Conservation (phyloP, 2,113 vertebrate genomes). For the Ellobius talpinus region DNA sequence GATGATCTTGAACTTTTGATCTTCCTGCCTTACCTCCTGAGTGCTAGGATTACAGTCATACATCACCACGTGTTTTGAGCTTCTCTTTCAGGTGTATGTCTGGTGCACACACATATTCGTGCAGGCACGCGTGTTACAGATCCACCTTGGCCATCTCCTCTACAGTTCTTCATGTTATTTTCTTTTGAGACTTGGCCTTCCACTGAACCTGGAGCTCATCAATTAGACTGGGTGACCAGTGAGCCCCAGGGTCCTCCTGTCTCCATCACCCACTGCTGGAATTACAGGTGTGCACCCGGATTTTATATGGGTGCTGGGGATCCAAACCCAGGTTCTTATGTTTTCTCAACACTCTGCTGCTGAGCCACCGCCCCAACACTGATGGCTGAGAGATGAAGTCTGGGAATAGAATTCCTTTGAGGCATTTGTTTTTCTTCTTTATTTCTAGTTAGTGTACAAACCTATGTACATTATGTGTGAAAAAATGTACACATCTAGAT, state of each 20-base stretch:
- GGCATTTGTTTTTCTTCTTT: constrained; percentile 35
- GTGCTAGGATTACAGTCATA: neutral
- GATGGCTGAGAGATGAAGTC: neutral
- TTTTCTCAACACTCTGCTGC: neutral
- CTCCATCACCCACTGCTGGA: neutral
- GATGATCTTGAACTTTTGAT: neutral
- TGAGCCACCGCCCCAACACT: neutral
- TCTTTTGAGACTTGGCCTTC: neutral
- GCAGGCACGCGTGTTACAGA: neutral
- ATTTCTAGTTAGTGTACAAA: constrained; percentile 56
- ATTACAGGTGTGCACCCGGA: neutral
- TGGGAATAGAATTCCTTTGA: neutral
- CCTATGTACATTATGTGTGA: neutral
- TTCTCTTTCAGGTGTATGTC: neutral
- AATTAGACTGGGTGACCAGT: neutral
- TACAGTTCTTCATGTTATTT: too few relatives aligned
- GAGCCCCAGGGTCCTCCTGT: neutral
- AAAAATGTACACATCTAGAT: constrained; percentile 13
- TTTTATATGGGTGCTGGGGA: neutral
- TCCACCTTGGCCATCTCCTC: neutral
- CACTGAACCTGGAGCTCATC: neutral
- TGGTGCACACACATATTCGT: neutral
- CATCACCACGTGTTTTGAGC: neutral
- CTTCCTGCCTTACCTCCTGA: neutral
- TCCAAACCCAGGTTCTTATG: neutral